Evolutionary conservation across 2,797 vertebrate species (phyloP).

Genomic region (Gouania willdenowi): DNA sequence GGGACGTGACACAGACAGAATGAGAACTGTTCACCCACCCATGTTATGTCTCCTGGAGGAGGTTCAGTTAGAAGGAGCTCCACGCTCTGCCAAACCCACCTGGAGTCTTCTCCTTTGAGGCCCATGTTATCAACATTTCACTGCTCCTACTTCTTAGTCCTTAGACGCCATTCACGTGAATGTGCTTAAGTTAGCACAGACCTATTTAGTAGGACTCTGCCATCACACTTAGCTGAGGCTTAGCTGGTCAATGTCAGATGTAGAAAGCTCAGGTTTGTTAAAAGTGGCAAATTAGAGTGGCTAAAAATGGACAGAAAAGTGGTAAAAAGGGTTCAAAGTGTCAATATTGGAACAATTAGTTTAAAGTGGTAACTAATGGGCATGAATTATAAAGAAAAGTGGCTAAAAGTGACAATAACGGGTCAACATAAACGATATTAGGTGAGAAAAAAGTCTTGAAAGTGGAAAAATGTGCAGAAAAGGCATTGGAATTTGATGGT

Average conservation of each 20-base stretch:
- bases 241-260: constrained; percentile 12
- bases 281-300: not conserved
- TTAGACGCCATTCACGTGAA: constrained; percentile 2
- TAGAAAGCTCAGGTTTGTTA: not conserved
- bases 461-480: no score
- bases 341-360: no score
- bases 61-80: constrained; percentile 30
- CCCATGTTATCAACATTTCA: constrained; percentile 13
- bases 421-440: no score
- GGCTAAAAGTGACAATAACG: no score
- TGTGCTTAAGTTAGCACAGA: constrained; percentile 1
- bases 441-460: no score
- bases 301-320: constrained; percentile 2
- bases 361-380: no score
- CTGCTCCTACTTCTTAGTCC: constrained; percentile 16
- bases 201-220: not conserved
- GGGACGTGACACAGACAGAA: constrained; percentile 41
- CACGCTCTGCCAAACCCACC: constrained; percentile 49
- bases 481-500: no score
- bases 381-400: no score
- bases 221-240: not conserved
- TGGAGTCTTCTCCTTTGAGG: constrained; percentile 37
- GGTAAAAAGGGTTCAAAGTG: no score
- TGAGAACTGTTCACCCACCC: constrained; percentile 34
- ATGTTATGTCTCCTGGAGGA: constrained; percentile 43